Evolutionary conservation across 2,888 invertebrate genomes (phyloP), one percentile per base, ranked within the genome.

Genomic region (Proisotoma minuta): DNA sequence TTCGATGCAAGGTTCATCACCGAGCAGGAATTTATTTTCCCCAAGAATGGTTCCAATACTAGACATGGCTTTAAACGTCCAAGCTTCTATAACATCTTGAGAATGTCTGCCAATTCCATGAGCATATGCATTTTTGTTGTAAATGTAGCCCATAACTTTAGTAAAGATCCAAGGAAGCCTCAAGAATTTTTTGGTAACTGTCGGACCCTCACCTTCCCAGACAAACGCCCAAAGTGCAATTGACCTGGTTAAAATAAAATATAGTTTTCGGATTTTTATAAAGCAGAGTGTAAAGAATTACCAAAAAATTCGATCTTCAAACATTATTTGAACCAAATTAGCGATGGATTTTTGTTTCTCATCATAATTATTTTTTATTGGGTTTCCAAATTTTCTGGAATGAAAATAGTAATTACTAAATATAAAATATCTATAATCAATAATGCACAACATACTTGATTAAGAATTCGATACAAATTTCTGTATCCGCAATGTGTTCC

Each of bases 21-120:
- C 52, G 15, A 52, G 28, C 12, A 52, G 52, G 28, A 52, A 52
- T n/a, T 52, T 52, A 26, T 52, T 52, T 2, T 24, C 24, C n/a
- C 52, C 52, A 2, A 52, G n/a, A 12, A 52, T 52, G 29, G 27
- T 24, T 5, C 5, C 4, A 18, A 52, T 24, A 20, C n/a, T 26
- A 5, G 8, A 3, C 12, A 52, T 24, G 29, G 26, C 28, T 15
- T 26, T n/a, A 18, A 18, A 28, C 2, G 28, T 27, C 27, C 27
- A 52, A 15, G 4, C 28, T 27, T 27, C 12, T 2, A 52, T 18
- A 4, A 4, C 28, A 3, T 52, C 52, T 26, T 28, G 12, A 15
- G 26, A 4, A 28, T 52, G 52, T 3, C 52, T 20, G 10, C 27
- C 52, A 2, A 52, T 52, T 4, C 52, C 52, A 15, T 52, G 52